A percentile compares a stretch with the other conserved stretches of the same genome.
These are phyloP conservation scores for Bugula neritina DNA, from an alignment of 2,888 invertebrate genomes.

Conservation along the genomic window DNA sequence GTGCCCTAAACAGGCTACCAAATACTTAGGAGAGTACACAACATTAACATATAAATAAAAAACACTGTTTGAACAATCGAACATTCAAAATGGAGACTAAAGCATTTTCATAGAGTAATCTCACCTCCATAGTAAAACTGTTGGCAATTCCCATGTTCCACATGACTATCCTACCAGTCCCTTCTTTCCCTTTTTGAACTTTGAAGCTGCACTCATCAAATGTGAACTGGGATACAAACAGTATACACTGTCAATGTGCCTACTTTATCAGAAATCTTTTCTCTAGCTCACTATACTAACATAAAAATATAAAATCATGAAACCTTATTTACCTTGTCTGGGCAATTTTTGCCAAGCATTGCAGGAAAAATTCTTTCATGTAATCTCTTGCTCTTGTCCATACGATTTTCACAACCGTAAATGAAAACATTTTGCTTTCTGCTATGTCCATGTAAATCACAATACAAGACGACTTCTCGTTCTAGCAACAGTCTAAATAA, in stretches of 20 bases:
- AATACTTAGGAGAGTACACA: too few species aligned
- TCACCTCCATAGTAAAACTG: slow-evolving; percentile 81
- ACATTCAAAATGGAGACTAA: too few species aligned
- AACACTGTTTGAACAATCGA: too few species aligned
- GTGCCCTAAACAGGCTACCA: too few species aligned
- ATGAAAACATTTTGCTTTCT: slow-evolving; percentile 53
- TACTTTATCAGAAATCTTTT: not conserved
- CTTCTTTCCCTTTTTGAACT: slow-evolving; percentile 86
- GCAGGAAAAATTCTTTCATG: slow-evolving; percentile 89
- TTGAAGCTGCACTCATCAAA: slow-evolving; percentile 90
- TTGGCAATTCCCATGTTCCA: slow-evolving; percentile 92
- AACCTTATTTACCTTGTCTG: slow-evolving; percentile 40
- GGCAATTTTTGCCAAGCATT: slow-evolving; percentile 62
- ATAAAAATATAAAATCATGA: not conserved
- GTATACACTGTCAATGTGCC: not conserved
- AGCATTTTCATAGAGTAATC: too few species aligned
- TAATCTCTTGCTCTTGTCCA: slow-evolving; percentile 70
- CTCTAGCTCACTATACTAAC: not conserved
- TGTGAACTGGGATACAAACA: slow-evolving; percentile 63
- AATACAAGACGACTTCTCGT: slow-evolving; percentile 50
- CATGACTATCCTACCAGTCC: slow-evolving; percentile 85
- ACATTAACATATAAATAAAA: too few species aligned
- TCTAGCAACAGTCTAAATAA: slow-evolving; percentile 44
- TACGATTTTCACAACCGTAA: slow-evolving; percentile 52
- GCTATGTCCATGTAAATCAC: slow-evolving; percentile 54